Percentiles rank a stretch among this genome's conserved stretches.
phyloP scores from a whole-genome alignment of 2,888 invertebrate genomes.

The Lepetodrilus schrolli region DNA sequence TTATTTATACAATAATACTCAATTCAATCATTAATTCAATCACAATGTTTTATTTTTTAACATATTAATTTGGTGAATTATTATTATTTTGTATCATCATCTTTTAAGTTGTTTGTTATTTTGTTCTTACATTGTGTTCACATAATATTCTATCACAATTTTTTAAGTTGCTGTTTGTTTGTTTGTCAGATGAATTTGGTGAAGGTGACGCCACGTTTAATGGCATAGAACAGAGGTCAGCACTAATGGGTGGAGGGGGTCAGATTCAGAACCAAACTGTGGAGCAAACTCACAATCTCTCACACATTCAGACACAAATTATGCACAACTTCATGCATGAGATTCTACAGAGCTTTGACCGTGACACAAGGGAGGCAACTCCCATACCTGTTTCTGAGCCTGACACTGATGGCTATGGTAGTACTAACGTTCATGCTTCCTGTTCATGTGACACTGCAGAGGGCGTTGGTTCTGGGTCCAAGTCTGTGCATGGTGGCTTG shows the following conservation, averaged over 20 bases:
- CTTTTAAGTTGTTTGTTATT: no score
- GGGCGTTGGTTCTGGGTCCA: no score
- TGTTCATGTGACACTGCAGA: no score
- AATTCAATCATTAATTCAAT: no score
- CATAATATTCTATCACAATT: no score
- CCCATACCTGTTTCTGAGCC: not conserved
- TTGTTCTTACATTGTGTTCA: no score
- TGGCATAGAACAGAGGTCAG: not conserved
- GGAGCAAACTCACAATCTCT: not conserved
- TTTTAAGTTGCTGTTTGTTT: slow-evolving; percentile 20
- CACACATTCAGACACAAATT: not conserved
- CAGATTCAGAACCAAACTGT: not conserved
- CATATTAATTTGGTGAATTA: no score
- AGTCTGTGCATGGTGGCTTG: not conserved
- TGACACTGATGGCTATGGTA: not conserved
- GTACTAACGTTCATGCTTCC: no score
- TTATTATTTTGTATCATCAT: no score
- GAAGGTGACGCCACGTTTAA: not conserved
- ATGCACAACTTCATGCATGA: not conserved
- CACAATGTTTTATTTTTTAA: no score
- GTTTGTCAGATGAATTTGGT: slow-evolving; percentile 15
- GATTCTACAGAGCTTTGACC: not conserved
- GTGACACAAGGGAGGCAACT: not conserved
- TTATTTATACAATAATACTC: no score
- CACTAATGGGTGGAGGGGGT: not conserved